Evolutionary conservation across 2,113 vertebrate species (phyloP).

Genomic region (Shinisaurus crocodilurus): DNA sequence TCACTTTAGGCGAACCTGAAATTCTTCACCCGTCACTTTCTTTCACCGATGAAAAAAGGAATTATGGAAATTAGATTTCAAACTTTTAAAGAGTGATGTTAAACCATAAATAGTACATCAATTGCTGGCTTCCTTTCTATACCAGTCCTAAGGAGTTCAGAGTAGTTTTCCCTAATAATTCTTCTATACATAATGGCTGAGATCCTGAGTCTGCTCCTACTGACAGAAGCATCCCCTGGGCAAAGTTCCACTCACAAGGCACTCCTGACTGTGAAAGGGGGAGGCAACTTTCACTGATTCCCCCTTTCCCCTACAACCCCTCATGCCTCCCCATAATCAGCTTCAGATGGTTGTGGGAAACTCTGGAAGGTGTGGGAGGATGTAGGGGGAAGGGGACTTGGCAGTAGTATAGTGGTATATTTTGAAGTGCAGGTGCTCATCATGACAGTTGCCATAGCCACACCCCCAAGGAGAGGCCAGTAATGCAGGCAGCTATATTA

Average conservation of each 20-base stretch:
- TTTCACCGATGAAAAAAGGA: not conserved
- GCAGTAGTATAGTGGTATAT: too few relatives aligned
- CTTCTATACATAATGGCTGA: too few relatives aligned
- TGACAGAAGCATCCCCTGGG: not conserved
- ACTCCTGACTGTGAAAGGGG: not conserved
- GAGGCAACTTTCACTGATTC: not conserved
- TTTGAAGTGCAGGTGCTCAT: too few relatives aligned
- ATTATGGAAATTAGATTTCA: not conserved
- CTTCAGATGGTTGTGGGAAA: too few relatives aligned
- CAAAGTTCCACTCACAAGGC: not conserved
- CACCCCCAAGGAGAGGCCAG: too few relatives aligned
- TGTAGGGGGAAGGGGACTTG: too few relatives aligned
- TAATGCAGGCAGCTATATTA: too few relatives aligned
- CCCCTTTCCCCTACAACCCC: too few relatives aligned
- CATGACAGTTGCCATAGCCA: too few relatives aligned
- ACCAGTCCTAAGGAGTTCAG: not conserved
- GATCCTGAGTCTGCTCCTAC: not conserved
- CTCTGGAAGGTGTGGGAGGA: too few relatives aligned
- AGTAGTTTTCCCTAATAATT: not conserved
- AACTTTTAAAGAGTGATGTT: not conserved
- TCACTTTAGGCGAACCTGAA: not conserved
- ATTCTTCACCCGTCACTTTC: not conserved
- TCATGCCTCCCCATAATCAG: too few relatives aligned
- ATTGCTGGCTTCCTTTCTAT: not conserved
- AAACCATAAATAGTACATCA: not conserved